Evolutionary conservation across 2,113 vertebrate genomes (phyloP), one percentile per base, ranked within the genome.

Genomic region (Anoura caudifer): DNA sequence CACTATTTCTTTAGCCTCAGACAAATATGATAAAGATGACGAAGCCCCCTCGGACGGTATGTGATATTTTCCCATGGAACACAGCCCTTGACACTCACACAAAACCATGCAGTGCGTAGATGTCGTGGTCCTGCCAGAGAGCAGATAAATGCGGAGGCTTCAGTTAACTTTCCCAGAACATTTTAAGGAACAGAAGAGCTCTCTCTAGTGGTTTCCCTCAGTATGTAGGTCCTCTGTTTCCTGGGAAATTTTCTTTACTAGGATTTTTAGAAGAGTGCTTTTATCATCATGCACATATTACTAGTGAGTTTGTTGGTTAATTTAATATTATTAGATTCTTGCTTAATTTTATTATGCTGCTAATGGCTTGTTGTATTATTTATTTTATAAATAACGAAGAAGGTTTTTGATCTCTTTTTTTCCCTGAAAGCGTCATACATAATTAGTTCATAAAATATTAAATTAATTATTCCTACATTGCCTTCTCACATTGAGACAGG

Each of bases 11-110:
- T 85, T 99, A 97, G 98, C 98, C 50, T 99, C 99, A 0, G 99
- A 99, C 91, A 99, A 98, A 50, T 98, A 87, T 0, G 99, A 99
- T 98, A 99, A 99, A 96, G 99, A 99, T 24, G 99, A 99, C 4
- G 99, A 99, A 50, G 86, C 89, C 1, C 95, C 97, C 11, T 98
- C 98, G 75, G 99, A 99, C 95, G 99, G 99, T 99, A 98, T 72
- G 99, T 98, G 96, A n/a, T 84, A 65, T 75, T 98, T 98, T 96
- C 90, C 85, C 84, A 67, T 89, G 76, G n/a, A 93, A 65, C 50
- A 0, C 61, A 63, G 92, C 87, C 89, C 87, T 97, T 95, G 69
- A 83, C 86, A 45, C 85, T 94, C 70, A 24, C 89, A 63, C 73
- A 93, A 93, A 94, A 82, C 86, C 70, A 0, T 90, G 91, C 82